Percentiles rank a stretch among this genome's conserved stretches.
phyloP scores from a whole-genome alignment of 2,113 vertebrate species.

The Engystomops pustulosus region DNA sequence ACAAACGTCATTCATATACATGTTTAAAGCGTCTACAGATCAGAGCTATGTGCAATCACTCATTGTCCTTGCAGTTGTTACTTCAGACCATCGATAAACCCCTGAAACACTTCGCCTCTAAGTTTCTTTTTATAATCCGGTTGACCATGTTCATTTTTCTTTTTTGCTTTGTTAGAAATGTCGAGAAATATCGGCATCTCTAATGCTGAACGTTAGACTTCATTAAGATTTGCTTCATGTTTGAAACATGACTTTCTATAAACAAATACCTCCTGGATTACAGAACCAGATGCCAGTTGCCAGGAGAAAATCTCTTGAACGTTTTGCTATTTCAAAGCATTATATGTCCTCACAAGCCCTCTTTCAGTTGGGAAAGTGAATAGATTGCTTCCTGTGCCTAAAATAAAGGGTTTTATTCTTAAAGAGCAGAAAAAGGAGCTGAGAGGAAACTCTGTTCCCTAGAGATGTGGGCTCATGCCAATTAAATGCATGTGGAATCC shows the following conservation, averaged over 20 bases:
- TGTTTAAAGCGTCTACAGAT: no score
- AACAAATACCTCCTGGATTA: conserved; percentile 59
- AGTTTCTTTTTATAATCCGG: conserved; percentile 9
- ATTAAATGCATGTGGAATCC: conserved; percentile 58
- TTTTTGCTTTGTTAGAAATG: neutral
- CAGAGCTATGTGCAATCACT: no score
- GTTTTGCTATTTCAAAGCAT: conserved; percentile 57
- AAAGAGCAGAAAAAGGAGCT: conserved; percentile 55
- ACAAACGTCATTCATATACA: no score
- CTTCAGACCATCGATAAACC: no score
- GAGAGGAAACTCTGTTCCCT: conserved; percentile 51
- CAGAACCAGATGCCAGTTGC: conserved; percentile 58
- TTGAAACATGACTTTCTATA: conserved; percentile 56
- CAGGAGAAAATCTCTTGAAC: conserved; percentile 59
- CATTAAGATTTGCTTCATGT: conserved; percentile 54
- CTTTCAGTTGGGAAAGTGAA: conserved; percentile 53
- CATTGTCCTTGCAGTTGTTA: no score
- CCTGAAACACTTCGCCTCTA: neutral
- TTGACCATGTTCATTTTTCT: neutral
- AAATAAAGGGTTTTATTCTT: conserved; percentile 59
- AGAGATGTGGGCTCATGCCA: conserved; percentile 48
- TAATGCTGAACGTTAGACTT: conserved; percentile 35
- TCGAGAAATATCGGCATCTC: conserved; percentile 24
- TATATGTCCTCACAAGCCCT: conserved; percentile 60
- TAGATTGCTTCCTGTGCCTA: conserved; percentile 55